A percentile compares a stretch with the other conserved stretches of the same genome.
phyloP scores from a whole-genome alignment of 1,140 invertebrate species.

The Choristoneura fumiferana region DNA sequence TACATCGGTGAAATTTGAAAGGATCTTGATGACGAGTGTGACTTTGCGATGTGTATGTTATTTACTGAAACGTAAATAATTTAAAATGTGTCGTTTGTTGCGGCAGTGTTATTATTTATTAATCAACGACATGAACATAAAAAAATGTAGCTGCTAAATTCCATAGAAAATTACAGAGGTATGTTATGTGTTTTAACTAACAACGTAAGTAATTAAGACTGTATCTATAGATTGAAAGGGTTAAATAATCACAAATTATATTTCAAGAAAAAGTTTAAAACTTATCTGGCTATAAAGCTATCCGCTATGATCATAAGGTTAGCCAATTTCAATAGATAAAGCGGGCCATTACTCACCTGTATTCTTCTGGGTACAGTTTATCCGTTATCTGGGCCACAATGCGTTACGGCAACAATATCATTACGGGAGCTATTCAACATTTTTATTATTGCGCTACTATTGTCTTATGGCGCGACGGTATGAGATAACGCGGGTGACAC shows the following conservation, averaged over 20 bases:
- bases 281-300: neutral
- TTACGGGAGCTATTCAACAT: slow-evolving; percentile 76
- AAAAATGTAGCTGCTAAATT: too few relatives aligned
- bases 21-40: slow-evolving; percentile 46
- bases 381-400: slow-evolving; percentile 69
- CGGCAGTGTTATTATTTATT: too few relatives aligned
- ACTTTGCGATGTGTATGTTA: slow-evolving; percentile 22
- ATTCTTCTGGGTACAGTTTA: slow-evolving; percentile 73
- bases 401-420: slow-evolving; percentile 71
- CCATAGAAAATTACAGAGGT: too few relatives aligned
- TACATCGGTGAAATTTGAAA: slow-evolving; percentile 43
- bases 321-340: slow-evolving; percentile 19
- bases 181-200: too few relatives aligned
- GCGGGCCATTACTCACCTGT: slow-evolving; percentile 30
- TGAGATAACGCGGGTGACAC: slow-evolving; percentile 58
- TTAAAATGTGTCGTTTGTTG: too few relatives aligned
- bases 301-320: neutral
- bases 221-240: too few relatives aligned
- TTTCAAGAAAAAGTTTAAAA: neutral
- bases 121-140: too few relatives aligned
- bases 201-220: too few relatives aligned
- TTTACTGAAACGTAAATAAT: too few relatives aligned
- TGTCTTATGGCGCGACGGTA: slow-evolving; percentile 72
- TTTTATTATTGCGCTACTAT: slow-evolving; percentile 77
- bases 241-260: too few relatives aligned